These are phyloP conservation scores for Pelosia muscerda DNA, from an alignment of 2,888 invertebrate species.

Conservation along the genomic window DNA sequence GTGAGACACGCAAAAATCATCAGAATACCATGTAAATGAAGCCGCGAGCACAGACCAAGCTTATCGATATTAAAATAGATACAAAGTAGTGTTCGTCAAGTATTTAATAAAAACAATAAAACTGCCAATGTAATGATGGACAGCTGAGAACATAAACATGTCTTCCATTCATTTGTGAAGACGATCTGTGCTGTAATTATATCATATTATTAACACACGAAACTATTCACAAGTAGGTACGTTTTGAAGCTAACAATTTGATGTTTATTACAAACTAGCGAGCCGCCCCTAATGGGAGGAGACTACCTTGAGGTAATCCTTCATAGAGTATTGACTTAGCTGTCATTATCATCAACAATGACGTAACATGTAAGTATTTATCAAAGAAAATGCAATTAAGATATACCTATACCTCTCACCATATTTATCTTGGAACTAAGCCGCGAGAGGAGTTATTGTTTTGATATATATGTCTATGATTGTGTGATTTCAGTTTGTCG, in stretches of 20 bases:
- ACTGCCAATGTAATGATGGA: not conserved
- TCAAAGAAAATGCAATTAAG: too few species aligned
- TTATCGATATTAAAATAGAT: too few species aligned
- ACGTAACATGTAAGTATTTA: not conserved
- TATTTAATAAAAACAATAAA: not conserved
- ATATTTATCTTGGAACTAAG: too few species aligned
- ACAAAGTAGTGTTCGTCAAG: slow-evolving; percentile 6
- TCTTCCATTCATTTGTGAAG: not conserved
- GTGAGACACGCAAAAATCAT: too few species aligned
- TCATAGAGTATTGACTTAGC: not conserved
- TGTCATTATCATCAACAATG: not conserved
- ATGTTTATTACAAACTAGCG: not conserved
- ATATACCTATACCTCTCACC: too few species aligned
- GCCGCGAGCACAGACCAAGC: too few species aligned
- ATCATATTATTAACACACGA: not conserved
- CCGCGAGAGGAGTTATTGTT: too few species aligned
- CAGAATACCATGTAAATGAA: too few species aligned
- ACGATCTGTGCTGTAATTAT: not conserved
- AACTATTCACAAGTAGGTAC: slow-evolving; percentile 2
- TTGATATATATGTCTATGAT: too few species aligned
- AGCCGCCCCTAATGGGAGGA: not conserved
- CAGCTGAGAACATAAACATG: not conserved
- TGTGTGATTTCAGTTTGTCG: too few species aligned
- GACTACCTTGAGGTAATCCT: not conserved
- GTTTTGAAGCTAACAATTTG: slow-evolving; percentile 3